These are phyloP conservation scores for Apostichopus leukothele DNA, from an alignment of 53 echinoderm and acorn worm genomes.

Conservation along the genomic window DNA sequence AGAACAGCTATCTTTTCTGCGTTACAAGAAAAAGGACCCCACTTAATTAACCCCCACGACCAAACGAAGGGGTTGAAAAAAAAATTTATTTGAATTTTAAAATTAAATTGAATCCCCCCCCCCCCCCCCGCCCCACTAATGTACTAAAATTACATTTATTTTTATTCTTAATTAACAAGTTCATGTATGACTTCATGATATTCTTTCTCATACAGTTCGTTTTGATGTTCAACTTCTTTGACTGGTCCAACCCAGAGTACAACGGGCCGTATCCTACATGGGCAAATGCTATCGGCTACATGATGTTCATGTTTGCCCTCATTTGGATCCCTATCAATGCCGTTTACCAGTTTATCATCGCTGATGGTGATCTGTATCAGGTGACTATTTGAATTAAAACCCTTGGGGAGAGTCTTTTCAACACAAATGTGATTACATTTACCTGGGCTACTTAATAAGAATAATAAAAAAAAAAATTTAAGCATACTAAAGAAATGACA, in stretches of 20 bases:
- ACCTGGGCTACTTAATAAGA: too few relatives aligned
- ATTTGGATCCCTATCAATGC: constrained; percentile 71
- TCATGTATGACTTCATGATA: not conserved
- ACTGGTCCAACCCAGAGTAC: constrained; percentile 66
- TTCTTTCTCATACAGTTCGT: constrained; percentile 55
- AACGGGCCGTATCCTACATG: constrained; percentile 65
- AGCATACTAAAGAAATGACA: too few relatives aligned
- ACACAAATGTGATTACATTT: too few relatives aligned
- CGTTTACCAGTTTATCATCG: constrained; percentile 55
- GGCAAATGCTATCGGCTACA: constrained; percentile 68
- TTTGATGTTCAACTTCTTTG: constrained; percentile 69
- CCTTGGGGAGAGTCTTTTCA: too few relatives aligned
- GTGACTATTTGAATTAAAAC: constrained; percentile 12
- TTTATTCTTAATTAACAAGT: not conserved
- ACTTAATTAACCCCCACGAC: too few relatives aligned
- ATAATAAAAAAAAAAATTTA: too few relatives aligned
- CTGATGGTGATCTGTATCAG: constrained; percentile 52
- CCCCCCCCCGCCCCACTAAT: not conserved
- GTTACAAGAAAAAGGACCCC: too few relatives aligned
- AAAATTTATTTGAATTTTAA: too few relatives aligned
- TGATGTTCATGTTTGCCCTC: constrained; percentile 57
- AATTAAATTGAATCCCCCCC: too few relatives aligned
- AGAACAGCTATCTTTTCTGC: too few relatives aligned
- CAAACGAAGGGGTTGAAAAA: too few relatives aligned
- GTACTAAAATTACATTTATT: not conserved